phyloP scores from a whole-genome alignment of 2,797 vertebrate species.

The Myotis pilosus region DNA sequence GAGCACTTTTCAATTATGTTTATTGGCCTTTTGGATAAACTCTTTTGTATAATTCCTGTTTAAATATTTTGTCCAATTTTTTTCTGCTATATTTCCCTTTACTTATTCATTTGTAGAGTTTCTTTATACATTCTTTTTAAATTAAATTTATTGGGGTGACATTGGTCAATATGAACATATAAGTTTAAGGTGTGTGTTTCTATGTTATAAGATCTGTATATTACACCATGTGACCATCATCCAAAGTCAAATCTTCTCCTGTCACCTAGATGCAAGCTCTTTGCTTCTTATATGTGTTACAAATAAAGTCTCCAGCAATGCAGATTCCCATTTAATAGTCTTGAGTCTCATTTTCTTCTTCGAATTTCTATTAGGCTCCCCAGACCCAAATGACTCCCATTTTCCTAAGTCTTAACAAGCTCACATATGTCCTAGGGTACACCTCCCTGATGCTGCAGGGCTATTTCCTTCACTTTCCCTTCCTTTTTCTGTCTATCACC shows the following conservation, averaged over 20 bases:
- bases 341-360: not conserved
- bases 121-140: not conserved
- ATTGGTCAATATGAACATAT: too few species aligned
- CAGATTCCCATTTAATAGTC: constrained; percentile 15
- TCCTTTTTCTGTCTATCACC: not conserved
- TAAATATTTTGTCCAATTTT: constrained; percentile 29
- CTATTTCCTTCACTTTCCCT: not conserved
- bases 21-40: constrained; percentile 28
- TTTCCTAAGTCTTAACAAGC: constrained; percentile 34
- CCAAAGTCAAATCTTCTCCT: too few species aligned
- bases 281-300: not conserved
- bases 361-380: not conserved
- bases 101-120: constrained; percentile 7
- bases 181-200: too few species aligned
- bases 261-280: not conserved
- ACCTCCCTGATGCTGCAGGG: not conserved
- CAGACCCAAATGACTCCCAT: not conserved
- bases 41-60: constrained; percentile 38
- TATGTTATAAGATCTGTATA: too few species aligned
- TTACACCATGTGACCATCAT: too few species aligned
- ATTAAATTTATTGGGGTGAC: too few species aligned
- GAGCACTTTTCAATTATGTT: constrained; percentile 45
- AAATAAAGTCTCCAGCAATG: constrained; percentile 28
- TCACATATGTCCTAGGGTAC: not conserved
- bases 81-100: not conserved